These are phyloP conservation scores for Drosophila anceps DNA, from an alignment of 2,888 invertebrate genomes.

Conservation along the genomic window DNA sequence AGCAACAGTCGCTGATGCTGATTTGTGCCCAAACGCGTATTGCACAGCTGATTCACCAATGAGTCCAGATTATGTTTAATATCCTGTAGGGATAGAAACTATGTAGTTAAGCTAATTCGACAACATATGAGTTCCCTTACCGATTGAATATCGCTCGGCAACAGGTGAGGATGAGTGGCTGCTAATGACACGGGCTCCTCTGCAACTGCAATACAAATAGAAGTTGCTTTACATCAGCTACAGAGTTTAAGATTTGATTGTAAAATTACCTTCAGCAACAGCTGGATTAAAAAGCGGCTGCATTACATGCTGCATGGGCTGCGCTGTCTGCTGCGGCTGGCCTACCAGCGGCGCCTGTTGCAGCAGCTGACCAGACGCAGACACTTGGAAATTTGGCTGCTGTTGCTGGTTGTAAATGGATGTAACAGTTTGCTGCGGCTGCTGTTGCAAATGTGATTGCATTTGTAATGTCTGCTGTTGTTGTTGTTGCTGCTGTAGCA, in stretches of 20 bases:
- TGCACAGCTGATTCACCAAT: conserved; percentile 83
- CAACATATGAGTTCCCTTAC: conserved; percentile 59
- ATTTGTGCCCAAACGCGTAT: conserved; percentile 84
- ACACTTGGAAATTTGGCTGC: conserved; percentile 50
- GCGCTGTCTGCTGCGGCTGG: conserved; percentile 58
- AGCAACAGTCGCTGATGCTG: conserved; percentile 84
- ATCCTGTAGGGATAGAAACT: conserved; percentile 69
- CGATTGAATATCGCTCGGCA: conserved; percentile 84
- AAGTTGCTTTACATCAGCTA: not conserved
- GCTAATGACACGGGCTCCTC: conserved; percentile 85
- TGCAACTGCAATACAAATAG: conserved; percentile 57
- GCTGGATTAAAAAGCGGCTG: conserved; percentile 68
- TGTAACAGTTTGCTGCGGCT: conserved; percentile 46
- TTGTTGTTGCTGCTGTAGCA: conserved; percentile 62
- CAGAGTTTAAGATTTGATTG: not conserved
- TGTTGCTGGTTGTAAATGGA: conserved; percentile 69
- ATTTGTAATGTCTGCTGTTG: conserved; percentile 53
- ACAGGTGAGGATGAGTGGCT: conserved; percentile 84
- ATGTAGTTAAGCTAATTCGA: not conserved
- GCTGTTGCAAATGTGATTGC: conserved; percentile 62
- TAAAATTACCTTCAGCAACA: conserved; percentile 63
- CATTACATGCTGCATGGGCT: conserved; percentile 68
- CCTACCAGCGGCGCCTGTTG: conserved; percentile 64
- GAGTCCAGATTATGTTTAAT: conserved; percentile 85
- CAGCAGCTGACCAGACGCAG: conserved; percentile 65